phyloP scores from a whole-genome alignment of 2,888 invertebrate species.

The Phorcus lineatus region DNA sequence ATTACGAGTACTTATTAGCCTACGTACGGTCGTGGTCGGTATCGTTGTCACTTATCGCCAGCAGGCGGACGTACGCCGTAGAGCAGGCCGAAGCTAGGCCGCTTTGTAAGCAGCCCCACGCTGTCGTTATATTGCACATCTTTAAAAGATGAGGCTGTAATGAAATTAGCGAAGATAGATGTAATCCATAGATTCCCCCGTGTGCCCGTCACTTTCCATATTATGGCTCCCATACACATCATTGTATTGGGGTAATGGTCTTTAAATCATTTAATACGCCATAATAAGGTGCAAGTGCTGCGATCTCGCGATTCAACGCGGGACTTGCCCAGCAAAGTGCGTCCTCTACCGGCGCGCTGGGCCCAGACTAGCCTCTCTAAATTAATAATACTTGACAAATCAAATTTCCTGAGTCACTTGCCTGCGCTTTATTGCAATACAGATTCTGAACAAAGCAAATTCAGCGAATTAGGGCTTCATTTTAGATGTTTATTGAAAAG shows the following conservation, averaged over 20 bases:
- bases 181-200: slow-evolving; percentile 22
- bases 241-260: slow-evolving; percentile 39
- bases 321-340: neutral
- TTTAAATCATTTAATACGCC: slow-evolving; percentile 45
- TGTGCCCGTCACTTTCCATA: neutral
- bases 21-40: neutral
- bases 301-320: neutral
- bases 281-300: slow-evolving; percentile 32
- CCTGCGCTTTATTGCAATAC: slow-evolving; percentile 26
- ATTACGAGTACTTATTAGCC: too few species aligned
- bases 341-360: neutral
- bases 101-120: neutral
- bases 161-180: slow-evolving; percentile 23
- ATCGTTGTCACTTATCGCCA: slow-evolving; percentile 28
- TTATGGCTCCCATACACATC: slow-evolving; percentile 26
- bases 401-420: slow-evolving; percentile 31
- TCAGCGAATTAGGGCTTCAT: slow-evolving; percentile 32
- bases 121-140: slow-evolving; percentile 8
- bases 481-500: slow-evolving; percentile 32
- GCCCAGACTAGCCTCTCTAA: slow-evolving; percentile 22
- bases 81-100: neutral
- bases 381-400: slow-evolving; percentile 28
- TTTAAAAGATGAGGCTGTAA: slow-evolving; percentile 25
- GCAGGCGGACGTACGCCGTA: slow-evolving; percentile 16
- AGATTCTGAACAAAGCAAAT: slow-evolving; percentile 34